Conservation (phyloP, 1,140 invertebrate genomes). For the Drosophila rhopaloa region DNA sequence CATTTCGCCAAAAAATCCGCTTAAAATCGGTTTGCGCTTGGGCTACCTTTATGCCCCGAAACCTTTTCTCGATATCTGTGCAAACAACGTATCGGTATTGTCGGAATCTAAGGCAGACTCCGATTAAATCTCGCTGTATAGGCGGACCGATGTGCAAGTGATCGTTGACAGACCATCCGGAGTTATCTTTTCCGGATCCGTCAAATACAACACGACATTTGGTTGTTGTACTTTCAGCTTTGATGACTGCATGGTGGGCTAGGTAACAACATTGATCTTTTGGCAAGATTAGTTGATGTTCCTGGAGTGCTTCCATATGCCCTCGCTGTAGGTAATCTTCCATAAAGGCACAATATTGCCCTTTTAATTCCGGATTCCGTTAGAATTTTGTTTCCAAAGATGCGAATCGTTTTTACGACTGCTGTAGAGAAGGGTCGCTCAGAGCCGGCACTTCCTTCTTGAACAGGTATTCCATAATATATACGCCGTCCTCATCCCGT, state of each 20-base stretch:
- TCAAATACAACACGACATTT: not conserved
- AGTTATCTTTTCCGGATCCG: not conserved
- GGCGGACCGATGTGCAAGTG: not conserved
- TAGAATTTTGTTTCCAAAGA: too few species aligned
- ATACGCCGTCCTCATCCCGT: not conserved
- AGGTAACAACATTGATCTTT: not conserved
- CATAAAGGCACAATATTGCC: not conserved
- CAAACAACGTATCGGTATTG: not conserved
- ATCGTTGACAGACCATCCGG: not conserved
- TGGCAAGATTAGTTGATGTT: too few species aligned
- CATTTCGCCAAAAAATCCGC: too few species aligned
- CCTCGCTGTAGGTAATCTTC: not conserved
- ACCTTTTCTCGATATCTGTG: not conserved
- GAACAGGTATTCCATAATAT: too few species aligned
- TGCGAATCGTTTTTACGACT: not conserved
- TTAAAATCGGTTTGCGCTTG: too few species aligned
- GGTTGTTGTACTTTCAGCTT: too few species aligned
- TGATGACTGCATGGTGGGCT: not conserved
- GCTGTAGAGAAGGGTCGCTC: not conserved
- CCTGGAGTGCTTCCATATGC: too few species aligned
- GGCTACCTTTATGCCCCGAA: not conserved
- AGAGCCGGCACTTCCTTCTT: not conserved
- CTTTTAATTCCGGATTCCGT: too few species aligned
- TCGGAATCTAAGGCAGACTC: not conserved
- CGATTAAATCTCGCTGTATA: not conserved